Conservation (phyloP, 2,113 vertebrate genomes). For the Microtus ochrogaster region DNA sequence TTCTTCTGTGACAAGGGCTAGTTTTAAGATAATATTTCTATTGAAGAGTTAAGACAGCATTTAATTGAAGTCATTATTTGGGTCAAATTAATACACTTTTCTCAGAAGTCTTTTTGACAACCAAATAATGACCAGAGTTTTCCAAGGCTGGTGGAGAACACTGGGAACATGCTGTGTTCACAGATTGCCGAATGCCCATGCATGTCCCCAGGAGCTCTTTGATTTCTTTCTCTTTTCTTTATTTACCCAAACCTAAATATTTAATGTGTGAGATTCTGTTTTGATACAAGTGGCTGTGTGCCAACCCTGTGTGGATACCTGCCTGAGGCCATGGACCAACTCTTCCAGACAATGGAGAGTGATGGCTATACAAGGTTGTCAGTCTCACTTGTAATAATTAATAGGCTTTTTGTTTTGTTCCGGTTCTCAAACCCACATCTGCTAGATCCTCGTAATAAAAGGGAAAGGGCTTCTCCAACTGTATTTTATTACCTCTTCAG, state of each 20-base stretch:
- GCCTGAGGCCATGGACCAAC: conserved; percentile 61
- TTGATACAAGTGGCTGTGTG: conserved; percentile 53
- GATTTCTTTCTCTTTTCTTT: conserved; percentile 77
- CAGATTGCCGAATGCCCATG: conserved; percentile 12
- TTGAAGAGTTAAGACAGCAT: conserved; percentile 27
- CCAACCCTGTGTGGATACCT: conserved; percentile 63
- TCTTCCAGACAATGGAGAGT: conserved; percentile 40
- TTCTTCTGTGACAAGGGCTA: background rate
- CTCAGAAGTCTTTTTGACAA: conserved; percentile 54
- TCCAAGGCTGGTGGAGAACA: background rate
- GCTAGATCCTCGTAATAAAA: conserved; percentile 59
- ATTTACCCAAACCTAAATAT: conserved; percentile 81
- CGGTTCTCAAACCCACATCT: conserved; percentile 56
- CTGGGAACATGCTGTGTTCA: conserved; percentile 49
- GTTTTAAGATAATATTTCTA: conserved; percentile 37
- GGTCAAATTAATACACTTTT: conserved; percentile 50
- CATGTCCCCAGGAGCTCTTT: conserved; percentile 74
- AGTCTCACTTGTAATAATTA: conserved; percentile 75
- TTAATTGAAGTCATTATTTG: conserved; percentile 44
- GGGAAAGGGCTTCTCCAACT: conserved; percentile 57
- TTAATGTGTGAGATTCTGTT: conserved; percentile 77
- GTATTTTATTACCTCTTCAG: conserved; percentile 62
- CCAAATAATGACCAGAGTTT: conserved; percentile 52
- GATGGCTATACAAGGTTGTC: conserved; percentile 38
- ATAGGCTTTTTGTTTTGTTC: conserved; percentile 70